Base-by-base conservation (phyloP, 2,888 invertebrate genomes). In the Mimumesa dahlbomi region DNA sequence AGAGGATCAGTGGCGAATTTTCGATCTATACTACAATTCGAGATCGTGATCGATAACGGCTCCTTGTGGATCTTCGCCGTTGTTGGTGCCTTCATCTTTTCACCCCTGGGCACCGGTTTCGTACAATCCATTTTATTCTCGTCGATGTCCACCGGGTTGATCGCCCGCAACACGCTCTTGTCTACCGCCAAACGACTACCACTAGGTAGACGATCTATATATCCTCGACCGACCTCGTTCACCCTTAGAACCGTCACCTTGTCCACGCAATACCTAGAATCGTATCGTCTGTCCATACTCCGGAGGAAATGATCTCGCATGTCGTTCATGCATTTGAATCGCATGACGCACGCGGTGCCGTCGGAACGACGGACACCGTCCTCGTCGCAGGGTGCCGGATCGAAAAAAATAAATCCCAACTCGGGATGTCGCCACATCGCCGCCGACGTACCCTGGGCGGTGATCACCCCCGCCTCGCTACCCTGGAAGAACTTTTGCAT, bases 381-480 rank as follows among this genome's bases (percentile, higher is more conserved):
- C 9, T 92, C 91, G 73, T 92, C 91, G 54, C 92, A 92, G 0
- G 91, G 91, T 16, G 92, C 92, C 0, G 93, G 92, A 75, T 94
- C 93, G 50, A 92, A 93, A 81, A 92, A 90, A 73, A 92, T 92
- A 64, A 88, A 90, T 46, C 89, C 90, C 1, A 90, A 82, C 0
- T 90, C 90, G 0, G 53, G 62, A 0, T 90, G 87, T 57, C 88
- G 90, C 93, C 93, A 93, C 1, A 94, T 87, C 0, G 91, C 93
- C 0, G 91, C 84, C 0, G 93, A 92, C 0, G 90, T 90, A 0
- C 91, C 91, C 2, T 93, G 90, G 0, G 92, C 91, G 0, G 92
- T 93, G 22, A 94, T 84, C 3, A 94, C 90, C 0, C 91, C 93
- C 25, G 80, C 73, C 6, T 90, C 88, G 36, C 83, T 84, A 0